A percentile compares a stretch with the other conserved stretches of the same genome.
Conservation (phyloP, 2,888 invertebrate species). For the Andrena minutula region DNA sequence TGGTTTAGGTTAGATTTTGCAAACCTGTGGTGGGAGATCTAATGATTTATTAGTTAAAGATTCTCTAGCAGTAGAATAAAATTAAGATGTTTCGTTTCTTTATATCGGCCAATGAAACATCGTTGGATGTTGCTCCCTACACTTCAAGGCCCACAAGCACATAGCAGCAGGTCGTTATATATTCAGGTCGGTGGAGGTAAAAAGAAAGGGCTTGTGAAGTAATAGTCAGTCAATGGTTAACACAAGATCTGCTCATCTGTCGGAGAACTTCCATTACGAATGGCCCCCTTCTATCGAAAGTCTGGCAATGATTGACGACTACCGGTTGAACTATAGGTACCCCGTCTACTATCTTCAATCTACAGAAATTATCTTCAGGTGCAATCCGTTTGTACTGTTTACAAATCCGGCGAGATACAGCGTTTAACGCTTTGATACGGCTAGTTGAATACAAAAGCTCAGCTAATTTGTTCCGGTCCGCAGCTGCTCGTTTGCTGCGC, state of each 20-base stretch:
- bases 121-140: neutral
- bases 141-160: neutral
- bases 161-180: constrained; percentile 10
- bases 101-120: too few species aligned
- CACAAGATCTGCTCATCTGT: constrained; percentile 58
- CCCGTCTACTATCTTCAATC: constrained; percentile 64
- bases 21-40: too few species aligned
- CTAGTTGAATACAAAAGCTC: constrained; percentile 78
- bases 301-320: constrained; percentile 77
- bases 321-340: constrained; percentile 72
- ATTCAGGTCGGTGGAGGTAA: constrained; percentile 9
- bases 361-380: constrained; percentile 68
- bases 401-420: constrained; percentile 65
- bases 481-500: constrained; percentile 66
- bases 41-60: too few species aligned
- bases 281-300: constrained; percentile 72
- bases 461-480: constrained; percentile 79
- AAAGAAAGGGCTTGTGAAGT: constrained; percentile 63
- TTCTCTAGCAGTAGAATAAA: too few species aligned
- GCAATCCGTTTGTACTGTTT: constrained; percentile 73
- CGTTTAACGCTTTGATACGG: constrained; percentile 75
- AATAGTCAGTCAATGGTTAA: constrained; percentile 62
- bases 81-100: too few species aligned
- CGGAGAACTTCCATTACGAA: constrained; percentile 59
- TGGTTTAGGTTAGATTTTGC: too few species aligned